Evolutionary conservation across 2,888 invertebrate species (phyloP).

Genomic region (Strigamia maritima): DNA sequence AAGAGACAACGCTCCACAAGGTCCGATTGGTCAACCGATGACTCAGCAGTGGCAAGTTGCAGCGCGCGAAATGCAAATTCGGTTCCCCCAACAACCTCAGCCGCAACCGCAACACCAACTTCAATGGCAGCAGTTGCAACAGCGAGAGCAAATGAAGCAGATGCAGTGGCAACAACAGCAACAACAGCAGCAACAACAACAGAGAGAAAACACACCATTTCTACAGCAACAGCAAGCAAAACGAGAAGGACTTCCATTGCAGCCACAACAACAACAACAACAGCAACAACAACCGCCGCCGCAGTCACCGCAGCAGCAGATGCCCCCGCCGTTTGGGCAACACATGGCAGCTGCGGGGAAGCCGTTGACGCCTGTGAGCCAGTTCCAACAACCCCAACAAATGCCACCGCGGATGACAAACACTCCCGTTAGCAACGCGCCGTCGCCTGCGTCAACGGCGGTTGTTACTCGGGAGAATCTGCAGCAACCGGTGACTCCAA

Average conservation of each 20-base stretch:
- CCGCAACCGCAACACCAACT: conserved; percentile 40
- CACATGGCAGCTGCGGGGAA: not conserved
- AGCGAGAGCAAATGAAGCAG: conserved; percentile 36
- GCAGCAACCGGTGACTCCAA: not conserved
- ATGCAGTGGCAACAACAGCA: conserved; percentile 43
- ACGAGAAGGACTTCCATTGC: conserved; percentile 40
- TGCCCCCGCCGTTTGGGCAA: not conserved
- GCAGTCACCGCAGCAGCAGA: conserved; percentile 36
- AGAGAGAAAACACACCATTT: conserved; percentile 42
- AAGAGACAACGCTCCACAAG: not conserved
- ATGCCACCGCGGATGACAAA: not conserved
- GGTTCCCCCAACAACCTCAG: conserved; percentile 39
- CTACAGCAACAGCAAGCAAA: conserved; percentile 36
- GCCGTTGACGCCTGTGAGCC: not conserved
- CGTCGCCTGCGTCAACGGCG: not conserved
- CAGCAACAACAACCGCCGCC: not conserved
- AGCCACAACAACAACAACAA: conserved; percentile 48
- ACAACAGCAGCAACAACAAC: conserved; percentile 40
- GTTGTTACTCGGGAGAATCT: not conserved
- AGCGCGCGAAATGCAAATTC: not conserved
- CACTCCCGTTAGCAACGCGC: not conserved
- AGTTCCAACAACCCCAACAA: conserved; percentile 37
- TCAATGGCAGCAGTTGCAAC: conserved; percentile 29
- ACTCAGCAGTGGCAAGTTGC: conserved; percentile 23
- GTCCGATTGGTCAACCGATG: conserved; percentile 35